Percentiles rank a stretch among this genome's conserved stretches.
These are phyloP conservation scores for Lycia hirtaria DNA, from an alignment of 2,888 invertebrate genomes.

Conservation along the genomic window DNA sequence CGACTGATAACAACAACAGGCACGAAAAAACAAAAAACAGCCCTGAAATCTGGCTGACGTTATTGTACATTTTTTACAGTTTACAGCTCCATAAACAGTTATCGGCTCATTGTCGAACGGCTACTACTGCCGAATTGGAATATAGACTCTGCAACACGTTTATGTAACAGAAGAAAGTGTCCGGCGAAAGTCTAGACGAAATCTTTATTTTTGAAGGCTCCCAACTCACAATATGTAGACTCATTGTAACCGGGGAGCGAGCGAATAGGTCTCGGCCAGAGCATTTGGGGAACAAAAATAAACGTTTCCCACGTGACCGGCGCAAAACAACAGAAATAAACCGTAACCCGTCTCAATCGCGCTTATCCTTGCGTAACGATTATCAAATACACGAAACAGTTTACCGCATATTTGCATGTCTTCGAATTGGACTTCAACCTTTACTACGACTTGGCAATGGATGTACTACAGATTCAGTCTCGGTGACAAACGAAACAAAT, in stretches of 20 bases:
- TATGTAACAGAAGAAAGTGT: slow-evolving; percentile 23
- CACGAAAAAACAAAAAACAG: no score
- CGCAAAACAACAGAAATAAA: slow-evolving; percentile 63
- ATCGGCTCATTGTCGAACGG: neutral
- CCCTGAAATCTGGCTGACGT: no score
- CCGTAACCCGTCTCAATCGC: slow-evolving; percentile 53
- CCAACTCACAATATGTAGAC: slow-evolving; percentile 27
- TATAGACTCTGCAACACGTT: slow-evolving; percentile 3
- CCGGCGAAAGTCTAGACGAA: slow-evolving; percentile 31
- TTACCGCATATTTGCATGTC: slow-evolving; percentile 41
- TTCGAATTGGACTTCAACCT: slow-evolving; percentile 49
- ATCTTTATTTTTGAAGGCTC: slow-evolving; percentile 39
- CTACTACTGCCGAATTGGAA: neutral
- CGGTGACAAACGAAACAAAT: slow-evolving; percentile 20
- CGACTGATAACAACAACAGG: no score
- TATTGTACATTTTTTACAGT: no score
- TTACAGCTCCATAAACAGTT: no score
- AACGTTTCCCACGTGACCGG: slow-evolving; percentile 62
- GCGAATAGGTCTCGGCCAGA: slow-evolving; percentile 37
- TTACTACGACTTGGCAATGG: slow-evolving; percentile 52
- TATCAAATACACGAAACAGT: slow-evolving; percentile 41
- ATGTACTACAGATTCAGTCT: neutral
- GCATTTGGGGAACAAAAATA: slow-evolving; percentile 66
- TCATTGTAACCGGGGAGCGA: slow-evolving; percentile 30
- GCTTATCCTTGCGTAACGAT: slow-evolving; percentile 52